Base-by-base conservation (phyloP, 2,888 invertebrate genomes). In the Oscheius sp. region DNA sequence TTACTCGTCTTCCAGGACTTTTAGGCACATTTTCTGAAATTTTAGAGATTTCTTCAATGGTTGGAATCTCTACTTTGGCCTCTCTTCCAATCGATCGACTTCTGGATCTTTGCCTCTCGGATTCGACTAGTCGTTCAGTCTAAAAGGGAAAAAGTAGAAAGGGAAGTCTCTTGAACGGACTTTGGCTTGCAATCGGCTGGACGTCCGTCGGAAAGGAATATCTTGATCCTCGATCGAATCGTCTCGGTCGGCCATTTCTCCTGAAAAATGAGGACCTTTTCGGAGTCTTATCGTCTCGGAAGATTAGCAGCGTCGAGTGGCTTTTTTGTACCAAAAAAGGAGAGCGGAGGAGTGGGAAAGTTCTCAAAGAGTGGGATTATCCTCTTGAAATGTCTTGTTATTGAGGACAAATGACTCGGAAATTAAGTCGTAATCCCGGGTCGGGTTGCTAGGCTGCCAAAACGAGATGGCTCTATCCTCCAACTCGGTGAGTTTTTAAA, bases 131-230 rank as follows among this genome's bases (percentile, higher is more conserved):
- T 37, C 37, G 4, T 12, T 42, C 42, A 42, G 42, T 20, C 42
- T 42, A 12, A 42, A 42, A 42, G n/a, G 12, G 37, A 37, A 6
- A 37, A 37, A 37, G 37, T 15, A 37, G 37, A 37, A 37, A 37
- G 37, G 8, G 15, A 37, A 37, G 15, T 0, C 37, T 15, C 15
- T 12, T 37, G 37, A 37, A 8, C 15, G 15, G 6, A 52, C 52
- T 29, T 52, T 52, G 12, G 52, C 52, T n/a, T 52, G 52, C 12
- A 52, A n/a, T 15, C 52, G 25, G n/a, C 52, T 52, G 15, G 52
- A 52, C 3, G 29, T 8, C 29, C 52, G 4, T 42, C 42, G 42
- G 4, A 15, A 17, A n/a, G 42, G 42, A 42, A 42, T 42, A 12
- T 42, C 42, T 17, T 42, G 5, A n/a, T 42, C 42, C 12, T 34